Evolutionary conservation across 2,888 invertebrate species (phyloP).

Genomic region (Chrysomela aeneicollis): DNA sequence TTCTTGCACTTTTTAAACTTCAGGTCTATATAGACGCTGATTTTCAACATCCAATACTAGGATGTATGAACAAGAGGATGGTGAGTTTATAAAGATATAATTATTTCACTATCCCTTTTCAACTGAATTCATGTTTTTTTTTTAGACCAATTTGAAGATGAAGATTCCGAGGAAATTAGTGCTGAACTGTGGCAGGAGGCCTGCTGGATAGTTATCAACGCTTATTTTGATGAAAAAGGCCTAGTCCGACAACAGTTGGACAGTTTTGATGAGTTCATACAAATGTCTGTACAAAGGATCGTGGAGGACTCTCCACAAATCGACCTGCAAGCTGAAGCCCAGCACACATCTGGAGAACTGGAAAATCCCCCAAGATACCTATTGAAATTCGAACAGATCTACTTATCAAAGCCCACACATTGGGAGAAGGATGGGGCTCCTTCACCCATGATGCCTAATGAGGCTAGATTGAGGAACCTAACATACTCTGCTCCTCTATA

Average conservation of each 20-base stretch:
- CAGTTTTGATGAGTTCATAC: slow-evolving; percentile 99
- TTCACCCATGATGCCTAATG: slow-evolving; percentile 99
- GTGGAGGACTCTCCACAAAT: slow-evolving; percentile 99
- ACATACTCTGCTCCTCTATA: slow-evolving; percentile 99
- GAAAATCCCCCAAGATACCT: slow-evolving; percentile 90
- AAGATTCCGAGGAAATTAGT: slow-evolving; percentile 94
- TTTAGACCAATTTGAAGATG: slow-evolving; percentile 75
- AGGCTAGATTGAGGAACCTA: slow-evolving; percentile 94
- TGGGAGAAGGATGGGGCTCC: slow-evolving; percentile 99
- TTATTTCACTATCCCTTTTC: not conserved
- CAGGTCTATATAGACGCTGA: too few relatives aligned
- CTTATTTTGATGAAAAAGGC: slow-evolving; percentile 99
- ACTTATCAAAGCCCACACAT: slow-evolving; percentile 98
- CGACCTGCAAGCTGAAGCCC: slow-evolving; percentile 96
- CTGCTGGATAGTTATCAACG: slow-evolving; percentile 99
- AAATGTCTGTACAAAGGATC: slow-evolving; percentile 99
- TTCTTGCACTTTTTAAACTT: too few relatives aligned
- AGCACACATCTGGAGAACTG: slow-evolving; percentile 92
- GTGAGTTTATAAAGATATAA: slow-evolving; percentile 9
- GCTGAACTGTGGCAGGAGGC: slow-evolving; percentile 99
- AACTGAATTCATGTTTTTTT: not conserved
- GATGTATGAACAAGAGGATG: slow-evolving; percentile 27
- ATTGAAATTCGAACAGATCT: slow-evolving; percentile 98
- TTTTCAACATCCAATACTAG: not conserved
- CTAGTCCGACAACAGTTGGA: slow-evolving; percentile 98